phyloP scores from a whole-genome alignment of 2,797 vertebrate genomes.

The Parotocinclus haroldoi region DNA sequence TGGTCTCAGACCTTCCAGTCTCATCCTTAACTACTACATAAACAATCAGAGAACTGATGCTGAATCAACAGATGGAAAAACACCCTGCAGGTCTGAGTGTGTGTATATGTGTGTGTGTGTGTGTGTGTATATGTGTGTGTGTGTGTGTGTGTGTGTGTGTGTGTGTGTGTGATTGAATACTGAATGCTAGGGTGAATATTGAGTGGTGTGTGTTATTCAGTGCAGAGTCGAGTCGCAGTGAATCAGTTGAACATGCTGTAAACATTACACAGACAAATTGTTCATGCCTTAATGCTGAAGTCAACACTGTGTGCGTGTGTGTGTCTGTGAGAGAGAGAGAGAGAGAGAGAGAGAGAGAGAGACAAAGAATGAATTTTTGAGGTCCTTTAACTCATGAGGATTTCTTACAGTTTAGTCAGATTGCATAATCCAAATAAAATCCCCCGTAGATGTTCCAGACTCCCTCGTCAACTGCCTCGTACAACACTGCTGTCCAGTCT shows the following conservation, averaged over 20 bases:
- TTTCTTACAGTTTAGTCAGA: background rate
- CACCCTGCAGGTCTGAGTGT: slow-evolving; percentile 12
- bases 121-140: slow-evolving; percentile 18
- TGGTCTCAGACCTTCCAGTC: too few relatives aligned
- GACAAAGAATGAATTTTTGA: too few relatives aligned
- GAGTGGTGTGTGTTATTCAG: slow-evolving; percentile 45
- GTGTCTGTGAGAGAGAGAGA: background rate
- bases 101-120: slow-evolving; percentile 8
- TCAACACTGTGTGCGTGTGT: slow-evolving; percentile 49
- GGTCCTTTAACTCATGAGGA: too few relatives aligned
- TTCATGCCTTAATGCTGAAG: slow-evolving; percentile 68
- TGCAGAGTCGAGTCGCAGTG: slow-evolving; percentile 67
- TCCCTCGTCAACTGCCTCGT: too few relatives aligned
- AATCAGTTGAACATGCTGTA: slow-evolving; percentile 73
- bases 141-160: slow-evolving; percentile 6
- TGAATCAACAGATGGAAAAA: slow-evolving; percentile 35
- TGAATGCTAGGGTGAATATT: slow-evolving; percentile 40
- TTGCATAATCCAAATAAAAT: slow-evolving; percentile 21
- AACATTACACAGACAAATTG: slow-evolving; percentile 62
- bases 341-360: background rate
- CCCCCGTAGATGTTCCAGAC: too few relatives aligned
- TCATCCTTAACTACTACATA: too few relatives aligned
- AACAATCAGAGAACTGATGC: too few relatives aligned
- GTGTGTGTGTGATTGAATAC: slow-evolving; percentile 31
- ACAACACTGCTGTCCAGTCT: too few relatives aligned